A percentile compares a stretch with the other conserved stretches of the same genome.
phyloP scores from a whole-genome alignment of 2,888 invertebrate species.

The Drosophila nigricruria region DNA sequence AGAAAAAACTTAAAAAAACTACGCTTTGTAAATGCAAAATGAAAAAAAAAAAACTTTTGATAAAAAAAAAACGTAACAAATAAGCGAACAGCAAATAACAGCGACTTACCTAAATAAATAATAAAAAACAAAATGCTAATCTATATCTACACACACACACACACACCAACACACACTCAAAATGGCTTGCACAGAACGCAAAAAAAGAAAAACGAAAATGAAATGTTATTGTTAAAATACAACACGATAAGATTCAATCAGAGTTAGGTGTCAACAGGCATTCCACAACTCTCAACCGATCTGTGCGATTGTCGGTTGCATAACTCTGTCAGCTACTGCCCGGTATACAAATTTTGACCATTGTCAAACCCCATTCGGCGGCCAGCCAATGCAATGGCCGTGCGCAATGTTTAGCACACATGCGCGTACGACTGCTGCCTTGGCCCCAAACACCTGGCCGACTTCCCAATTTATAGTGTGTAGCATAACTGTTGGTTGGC shows the following conservation, averaged over 20 bases:
- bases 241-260: conserved; percentile 79
- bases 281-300: conserved; percentile 64
- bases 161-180: conserved; percentile 46
- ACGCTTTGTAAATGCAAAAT: conserved; percentile 73
- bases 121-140: conserved; percentile 59
- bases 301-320: conserved; percentile 82
- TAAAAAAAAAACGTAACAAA: conserved; percentile 35
- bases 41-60: conserved; percentile 34
- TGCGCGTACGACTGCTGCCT: conserved; percentile 78
- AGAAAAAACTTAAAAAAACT: conserved; percentile 42
- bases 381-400: conserved; percentile 78
- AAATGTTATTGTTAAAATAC: conserved; percentile 25
- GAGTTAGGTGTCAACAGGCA: conserved; percentile 82
- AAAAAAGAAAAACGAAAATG: conserved; percentile 14
- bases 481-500: conserved; percentile 52
- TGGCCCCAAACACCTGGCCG: conserved; percentile 42
- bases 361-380: conserved; percentile 35
- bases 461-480: conserved; percentile 48
- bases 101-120: conserved; percentile 51
- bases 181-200: conserved; percentile 65
- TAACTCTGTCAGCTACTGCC: conserved; percentile 84
- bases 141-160: conserved; percentile 34
- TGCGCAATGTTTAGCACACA: conserved; percentile 76
- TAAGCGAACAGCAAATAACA: conserved; percentile 43
- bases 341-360: conserved; percentile 67